Evolutionary conservation across 92 coral and sea anemone genomes (phyloP), one percentile per base, ranked within the genome.

Genomic region (Palythoa caribaeorum): DNA sequence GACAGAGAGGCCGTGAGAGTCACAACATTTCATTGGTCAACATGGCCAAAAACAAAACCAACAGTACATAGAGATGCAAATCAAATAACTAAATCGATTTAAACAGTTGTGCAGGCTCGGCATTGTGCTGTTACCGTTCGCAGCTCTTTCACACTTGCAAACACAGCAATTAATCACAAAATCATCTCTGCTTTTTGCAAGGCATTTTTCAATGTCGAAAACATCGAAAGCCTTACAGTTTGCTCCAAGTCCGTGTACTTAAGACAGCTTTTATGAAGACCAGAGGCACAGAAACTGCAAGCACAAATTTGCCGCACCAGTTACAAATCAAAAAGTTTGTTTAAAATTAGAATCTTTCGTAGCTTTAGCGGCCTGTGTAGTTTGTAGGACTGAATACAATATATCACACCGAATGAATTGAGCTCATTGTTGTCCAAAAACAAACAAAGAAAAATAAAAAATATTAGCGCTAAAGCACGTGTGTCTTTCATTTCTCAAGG

Each of bases 1-100:
- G 93, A 84, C 75, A 88, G 69, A 69, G 90, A 84, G 79, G 87
- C 96, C 97, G 99, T 95, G 97, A 94, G 98, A 97, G 93, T 95
- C 87, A 87, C 44, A 69, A 78, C 50, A 84, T 62, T 73, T 84
- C 89, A 95, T 97, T 97, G 99, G 99, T 71, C 77, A 80, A 19
- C 78, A 17, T 60, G 80, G 57, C 38, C 73, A 13, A 53, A 88
- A 80, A 79, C 38, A 60, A 79, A 79, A 62, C 36, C 37, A 40
- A 38, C 84, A 60, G 19, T 16, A n/a, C 73, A 38, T 50, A 60
- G 17, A 0, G 84, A 16, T 40, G 72, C 73, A 62, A 79, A 79
- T 62, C 84, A 16, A 66, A 16, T 39, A 16, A 39, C 85, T 21
- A 63, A 35, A 62, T 53, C 80, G 38, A 53, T 7, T 3, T 37